phyloP scores from a whole-genome alignment of 2,888 invertebrate species.

The Teinopalpus imperialis region DNA sequence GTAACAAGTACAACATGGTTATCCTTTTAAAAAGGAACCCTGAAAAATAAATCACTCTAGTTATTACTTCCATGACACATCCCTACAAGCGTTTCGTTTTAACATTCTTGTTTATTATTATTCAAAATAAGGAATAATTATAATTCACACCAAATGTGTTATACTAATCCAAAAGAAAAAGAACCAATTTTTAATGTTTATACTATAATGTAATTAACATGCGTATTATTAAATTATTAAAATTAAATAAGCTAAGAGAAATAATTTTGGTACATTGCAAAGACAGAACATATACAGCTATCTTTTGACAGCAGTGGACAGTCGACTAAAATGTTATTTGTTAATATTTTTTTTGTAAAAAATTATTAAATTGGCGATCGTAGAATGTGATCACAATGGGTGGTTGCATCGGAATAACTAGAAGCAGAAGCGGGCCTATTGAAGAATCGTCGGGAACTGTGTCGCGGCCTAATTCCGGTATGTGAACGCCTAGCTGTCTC shows the following conservation, averaged over 20 bases:
- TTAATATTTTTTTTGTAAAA: slow-evolving; percentile 74
- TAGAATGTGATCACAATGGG: slow-evolving; percentile 88
- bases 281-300: slow-evolving; percentile 63
- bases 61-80: no score
- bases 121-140: no score
- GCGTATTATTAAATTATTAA: no score
- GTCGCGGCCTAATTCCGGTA: slow-evolving; percentile 92
- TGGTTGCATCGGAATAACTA: slow-evolving; percentile 93
- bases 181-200: no score
- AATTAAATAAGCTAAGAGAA: no score
- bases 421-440: slow-evolving; percentile 90
- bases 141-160: no score
- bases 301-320: slow-evolving; percentile 72
- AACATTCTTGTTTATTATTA: no score
- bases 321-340: slow-evolving; percentile 74
- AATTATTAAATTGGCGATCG: slow-evolving; percentile 62
- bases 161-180: no score
- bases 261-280: slow-evolving; percentile 33
- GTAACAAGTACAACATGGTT: no score
- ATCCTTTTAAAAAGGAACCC: no score
- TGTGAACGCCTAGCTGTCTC: slow-evolving; percentile 56
- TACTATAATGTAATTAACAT: not conserved
- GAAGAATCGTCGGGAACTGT: slow-evolving; percentile 89
- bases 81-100: no score
- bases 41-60: no score